phyloP scores from a whole-genome alignment of 2,113 vertebrate genomes.

The Plecotus auritus region DNA sequence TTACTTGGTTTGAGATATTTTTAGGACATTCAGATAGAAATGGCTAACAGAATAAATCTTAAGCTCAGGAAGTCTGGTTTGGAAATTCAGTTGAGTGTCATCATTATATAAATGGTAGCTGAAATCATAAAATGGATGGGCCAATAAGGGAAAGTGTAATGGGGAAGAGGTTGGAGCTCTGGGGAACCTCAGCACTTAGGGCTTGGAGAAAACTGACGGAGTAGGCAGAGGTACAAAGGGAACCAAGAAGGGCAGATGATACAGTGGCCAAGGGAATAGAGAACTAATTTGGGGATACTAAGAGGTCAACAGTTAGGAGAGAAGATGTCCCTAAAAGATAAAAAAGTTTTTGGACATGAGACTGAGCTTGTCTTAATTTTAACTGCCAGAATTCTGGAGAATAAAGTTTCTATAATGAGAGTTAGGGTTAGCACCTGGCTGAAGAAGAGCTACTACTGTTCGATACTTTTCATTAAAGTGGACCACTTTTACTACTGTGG shows the following conservation, averaged over 20 bases:
- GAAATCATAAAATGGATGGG: background rate
- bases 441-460: background rate
- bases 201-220: background rate
- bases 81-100: background rate
- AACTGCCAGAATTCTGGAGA: slow-evolving; percentile 4
- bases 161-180: background rate
- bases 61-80: background rate
- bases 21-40: background rate
- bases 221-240: background rate
- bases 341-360: background rate
- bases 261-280: background rate
- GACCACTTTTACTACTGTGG: background rate
- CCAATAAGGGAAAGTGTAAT: background rate
- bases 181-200: background rate
- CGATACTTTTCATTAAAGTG: background rate
- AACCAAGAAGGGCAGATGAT: background rate
- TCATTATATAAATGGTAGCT: background rate
- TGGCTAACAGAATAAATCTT: background rate
- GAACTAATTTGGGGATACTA: background rate
- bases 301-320: background rate
- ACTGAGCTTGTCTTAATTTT: background rate
- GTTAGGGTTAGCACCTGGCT: background rate
- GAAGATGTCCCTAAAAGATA: background rate
- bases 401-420: background rate
- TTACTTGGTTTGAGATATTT: slow-evolving; percentile 6